These are phyloP conservation scores for Aspidoscelis tigris DNA, from an alignment of 2,113 vertebrate genomes.

Conservation along the genomic window DNA sequence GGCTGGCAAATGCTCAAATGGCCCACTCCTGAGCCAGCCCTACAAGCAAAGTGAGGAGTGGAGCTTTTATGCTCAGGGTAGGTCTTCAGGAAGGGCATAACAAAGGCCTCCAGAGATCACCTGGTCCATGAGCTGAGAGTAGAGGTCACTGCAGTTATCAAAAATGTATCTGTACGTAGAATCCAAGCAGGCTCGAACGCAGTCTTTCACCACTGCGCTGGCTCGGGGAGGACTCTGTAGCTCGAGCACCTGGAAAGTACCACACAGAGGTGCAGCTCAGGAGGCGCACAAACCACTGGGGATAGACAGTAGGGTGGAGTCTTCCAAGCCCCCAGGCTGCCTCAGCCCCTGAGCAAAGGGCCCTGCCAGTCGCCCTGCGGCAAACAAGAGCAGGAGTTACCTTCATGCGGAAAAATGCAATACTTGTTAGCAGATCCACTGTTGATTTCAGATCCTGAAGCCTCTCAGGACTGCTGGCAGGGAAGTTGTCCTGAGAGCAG, in stretches of 20 bases:
- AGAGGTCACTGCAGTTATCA: conserved; percentile 96
- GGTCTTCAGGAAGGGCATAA: neutral
- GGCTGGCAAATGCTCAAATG: neutral
- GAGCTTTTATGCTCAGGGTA: no score
- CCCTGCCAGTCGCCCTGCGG: no score
- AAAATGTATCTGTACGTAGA: conserved; percentile 98
- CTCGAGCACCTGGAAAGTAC: conserved; percentile 88
- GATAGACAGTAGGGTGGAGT: neutral
- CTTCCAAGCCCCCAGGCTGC: neutral
- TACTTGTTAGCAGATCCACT: conserved; percentile 95
- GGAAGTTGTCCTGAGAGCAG: conserved; percentile 90
- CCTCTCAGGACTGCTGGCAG: conserved; percentile 91
- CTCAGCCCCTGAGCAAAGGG: neutral
- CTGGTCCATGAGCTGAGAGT: conserved; percentile 93
- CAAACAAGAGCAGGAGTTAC: conserved; percentile 67
- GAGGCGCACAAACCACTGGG: neutral
- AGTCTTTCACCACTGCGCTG: conserved; percentile 94
- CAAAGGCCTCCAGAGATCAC: conserved; percentile 70
- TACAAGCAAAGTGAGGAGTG: neutral
- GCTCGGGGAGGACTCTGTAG: conserved; percentile 93
- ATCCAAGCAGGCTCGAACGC: conserved; percentile 93
- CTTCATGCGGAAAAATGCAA: conserved; percentile 99
- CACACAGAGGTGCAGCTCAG: neutral
- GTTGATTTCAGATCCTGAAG: conserved; percentile 97
- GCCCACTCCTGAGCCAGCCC: neutral